Conservation (phyloP, 2,113 vertebrate genomes). For the Verasper variegatus region DNA sequence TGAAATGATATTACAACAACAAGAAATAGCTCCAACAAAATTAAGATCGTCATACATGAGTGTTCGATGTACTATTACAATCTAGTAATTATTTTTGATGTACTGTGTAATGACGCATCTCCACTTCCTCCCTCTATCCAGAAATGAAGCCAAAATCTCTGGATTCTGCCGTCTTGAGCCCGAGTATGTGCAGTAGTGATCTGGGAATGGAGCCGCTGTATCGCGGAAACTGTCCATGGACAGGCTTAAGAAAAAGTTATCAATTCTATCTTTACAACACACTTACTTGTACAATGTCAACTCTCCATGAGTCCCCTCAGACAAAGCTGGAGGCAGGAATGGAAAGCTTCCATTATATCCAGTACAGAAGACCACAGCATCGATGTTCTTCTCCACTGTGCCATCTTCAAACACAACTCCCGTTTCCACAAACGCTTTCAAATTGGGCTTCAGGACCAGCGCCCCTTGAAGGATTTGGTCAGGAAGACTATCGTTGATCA, state of each 20-base stretch:
- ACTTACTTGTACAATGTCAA: constrained; percentile 84
- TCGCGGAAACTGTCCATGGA: no score
- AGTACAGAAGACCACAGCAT: constrained; percentile 89
- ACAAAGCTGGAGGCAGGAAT: constrained; percentile 83
- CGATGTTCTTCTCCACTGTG: constrained; percentile 86
- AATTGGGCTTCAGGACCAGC: constrained; percentile 84
- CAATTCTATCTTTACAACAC: not conserved
- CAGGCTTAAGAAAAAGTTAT: no score
- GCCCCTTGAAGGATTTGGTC: constrained; percentile 86
- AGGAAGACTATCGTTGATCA: constrained; percentile 89
- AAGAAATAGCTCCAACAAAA: not conserved
- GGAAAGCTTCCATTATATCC: constrained; percentile 87
- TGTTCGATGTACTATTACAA: no score
- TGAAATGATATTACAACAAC: not conserved
- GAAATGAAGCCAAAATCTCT: no score
- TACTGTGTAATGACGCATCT: no score
- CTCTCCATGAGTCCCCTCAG: constrained; percentile 78
- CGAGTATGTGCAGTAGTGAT: no score
- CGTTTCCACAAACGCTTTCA: constrained; percentile 83
- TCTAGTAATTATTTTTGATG: no score
- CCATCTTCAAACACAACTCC: constrained; percentile 88
- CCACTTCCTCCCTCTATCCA: no score
- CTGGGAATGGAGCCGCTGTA: no score
- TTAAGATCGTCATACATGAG: not conserved
- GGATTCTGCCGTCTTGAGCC: no score